Evolutionary conservation across 2,797 vertebrate genomes (phyloP).

Genomic region (Nyctalus aviator): DNA sequence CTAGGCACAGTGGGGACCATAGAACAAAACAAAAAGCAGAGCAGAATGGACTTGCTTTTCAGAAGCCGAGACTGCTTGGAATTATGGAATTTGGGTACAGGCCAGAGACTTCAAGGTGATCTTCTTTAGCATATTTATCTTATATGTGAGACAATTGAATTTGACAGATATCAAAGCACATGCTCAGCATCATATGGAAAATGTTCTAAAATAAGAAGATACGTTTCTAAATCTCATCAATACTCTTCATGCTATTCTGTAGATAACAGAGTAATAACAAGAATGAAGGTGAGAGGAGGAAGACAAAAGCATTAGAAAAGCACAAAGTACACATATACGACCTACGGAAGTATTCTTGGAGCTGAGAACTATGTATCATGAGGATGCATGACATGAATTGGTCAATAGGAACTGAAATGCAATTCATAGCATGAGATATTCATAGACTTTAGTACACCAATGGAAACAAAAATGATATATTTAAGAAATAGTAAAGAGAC

Average conservation of each 20-base stretch:
- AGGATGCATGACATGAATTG: neutral
- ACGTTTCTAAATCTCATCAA: neutral
- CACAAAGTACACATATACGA: neutral
- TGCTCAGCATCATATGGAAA: neutral
- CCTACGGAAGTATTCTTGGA: neutral
- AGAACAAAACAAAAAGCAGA: neutral
- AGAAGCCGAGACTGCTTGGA: neutral
- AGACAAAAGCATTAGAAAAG: neutral
- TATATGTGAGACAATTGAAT: neutral
- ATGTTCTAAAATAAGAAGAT: neutral
- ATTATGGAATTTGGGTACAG: neutral
- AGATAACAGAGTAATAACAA: neutral
- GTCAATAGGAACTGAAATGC: neutral
- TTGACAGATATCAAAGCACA: neutral
- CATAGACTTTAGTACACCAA: neutral
- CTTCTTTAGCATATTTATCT: neutral
- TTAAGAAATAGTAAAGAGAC: neutral
- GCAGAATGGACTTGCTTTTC: neutral
- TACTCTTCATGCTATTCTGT: neutral
- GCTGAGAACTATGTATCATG: neutral
- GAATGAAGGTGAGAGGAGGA: neutral
- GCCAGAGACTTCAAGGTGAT: neutral
- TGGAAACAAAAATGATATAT: neutral
- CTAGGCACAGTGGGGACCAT: neutral
- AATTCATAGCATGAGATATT: neutral